These are phyloP conservation scores for Eurypyga helias DNA, from an alignment of 2,113 vertebrate species.

Conservation along the genomic window DNA sequence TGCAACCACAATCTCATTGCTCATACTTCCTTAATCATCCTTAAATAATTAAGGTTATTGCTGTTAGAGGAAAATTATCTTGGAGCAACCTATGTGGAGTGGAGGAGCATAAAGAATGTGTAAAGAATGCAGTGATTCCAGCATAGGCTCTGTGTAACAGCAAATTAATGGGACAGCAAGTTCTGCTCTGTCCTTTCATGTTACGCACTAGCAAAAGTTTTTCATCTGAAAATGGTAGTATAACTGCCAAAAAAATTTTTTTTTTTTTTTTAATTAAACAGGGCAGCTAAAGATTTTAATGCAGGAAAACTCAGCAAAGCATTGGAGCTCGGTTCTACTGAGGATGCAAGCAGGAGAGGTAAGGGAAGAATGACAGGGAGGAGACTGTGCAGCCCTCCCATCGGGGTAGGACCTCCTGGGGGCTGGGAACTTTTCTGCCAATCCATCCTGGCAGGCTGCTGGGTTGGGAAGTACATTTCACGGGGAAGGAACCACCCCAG, in stretches of 20 bases:
- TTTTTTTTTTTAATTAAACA: not conserved
- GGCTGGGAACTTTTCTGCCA: not conserved
- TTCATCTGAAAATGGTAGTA: not conserved
- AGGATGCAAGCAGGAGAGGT: not conserved
- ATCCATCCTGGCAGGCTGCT: not conserved
- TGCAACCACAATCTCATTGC: not conserved
- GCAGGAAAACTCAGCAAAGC: not conserved
- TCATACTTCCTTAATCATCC: not conserved
- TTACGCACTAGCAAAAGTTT: not conserved
- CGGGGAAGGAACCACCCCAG: not conserved
- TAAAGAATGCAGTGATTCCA: not conserved
- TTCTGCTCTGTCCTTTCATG: not conserved
- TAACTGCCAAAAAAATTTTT: not conserved
- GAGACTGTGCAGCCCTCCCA: not conserved
- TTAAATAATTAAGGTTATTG: not conserved
- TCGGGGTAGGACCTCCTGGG: not conserved
- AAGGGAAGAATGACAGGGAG: not conserved
- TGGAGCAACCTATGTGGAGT: not conserved
- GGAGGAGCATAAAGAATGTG: not conserved
- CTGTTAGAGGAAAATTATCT: not conserved
- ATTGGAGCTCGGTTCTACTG: not conserved
- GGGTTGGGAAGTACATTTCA: not conserved
- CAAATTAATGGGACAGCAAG: not conserved
- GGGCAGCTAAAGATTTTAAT: not conserved
- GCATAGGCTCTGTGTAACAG: not conserved